Percentiles rank a stretch among this genome's conserved stretches.
phyloP scores from a whole-genome alignment of 1,140 invertebrate species.

The Scaptomyza pallida region DNA sequence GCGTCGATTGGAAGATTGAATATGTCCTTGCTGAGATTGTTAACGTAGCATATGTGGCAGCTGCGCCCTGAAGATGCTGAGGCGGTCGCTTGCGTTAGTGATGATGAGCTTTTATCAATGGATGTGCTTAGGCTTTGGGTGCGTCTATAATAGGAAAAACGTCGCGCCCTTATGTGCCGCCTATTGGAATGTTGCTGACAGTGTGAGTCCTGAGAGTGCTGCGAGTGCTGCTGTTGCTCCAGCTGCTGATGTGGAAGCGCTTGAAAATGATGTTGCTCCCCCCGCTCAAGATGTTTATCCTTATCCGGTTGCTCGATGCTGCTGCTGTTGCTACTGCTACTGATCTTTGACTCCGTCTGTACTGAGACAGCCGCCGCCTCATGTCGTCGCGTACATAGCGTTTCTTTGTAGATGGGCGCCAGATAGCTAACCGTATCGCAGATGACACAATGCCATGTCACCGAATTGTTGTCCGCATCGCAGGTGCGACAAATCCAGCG shows the following conservation, averaged over 20 bases:
- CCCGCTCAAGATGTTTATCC: neutral
- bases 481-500: slow-evolving; percentile 79
- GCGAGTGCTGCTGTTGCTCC: slow-evolving; percentile 31
- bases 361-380: slow-evolving; percentile 8
- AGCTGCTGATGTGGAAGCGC: slow-evolving; percentile 14
- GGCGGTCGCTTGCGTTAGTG: slow-evolving; percentile 15
- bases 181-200: slow-evolving; percentile 66
- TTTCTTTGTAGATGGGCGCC: slow-evolving; percentile 83
- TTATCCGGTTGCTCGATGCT: neutral
- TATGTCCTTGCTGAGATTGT: slow-evolving; percentile 80
- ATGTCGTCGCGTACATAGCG: slow-evolving; percentile 38
- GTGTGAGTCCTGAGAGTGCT: slow-evolving; percentile 21
- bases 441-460: slow-evolving; percentile 83
- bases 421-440: slow-evolving; percentile 82
- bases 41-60: slow-evolving; percentile 81
- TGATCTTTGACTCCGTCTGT: neutral
- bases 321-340: neutral
- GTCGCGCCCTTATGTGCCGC: slow-evolving; percentile 42
- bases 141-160: slow-evolving; percentile 57
- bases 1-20: slow-evolving; percentile 70
- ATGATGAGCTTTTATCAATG: slow-evolving; percentile 70
- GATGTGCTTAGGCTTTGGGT: slow-evolving; percentile 75
- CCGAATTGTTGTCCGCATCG: slow-evolving; percentile 78
- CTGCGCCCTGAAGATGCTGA: slow-evolving; percentile 54
- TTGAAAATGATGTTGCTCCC: slow-evolving; percentile 16